phyloP scores from a whole-genome alignment of 2,113 vertebrate genomes.

The Scalopus aquaticus region DNA sequence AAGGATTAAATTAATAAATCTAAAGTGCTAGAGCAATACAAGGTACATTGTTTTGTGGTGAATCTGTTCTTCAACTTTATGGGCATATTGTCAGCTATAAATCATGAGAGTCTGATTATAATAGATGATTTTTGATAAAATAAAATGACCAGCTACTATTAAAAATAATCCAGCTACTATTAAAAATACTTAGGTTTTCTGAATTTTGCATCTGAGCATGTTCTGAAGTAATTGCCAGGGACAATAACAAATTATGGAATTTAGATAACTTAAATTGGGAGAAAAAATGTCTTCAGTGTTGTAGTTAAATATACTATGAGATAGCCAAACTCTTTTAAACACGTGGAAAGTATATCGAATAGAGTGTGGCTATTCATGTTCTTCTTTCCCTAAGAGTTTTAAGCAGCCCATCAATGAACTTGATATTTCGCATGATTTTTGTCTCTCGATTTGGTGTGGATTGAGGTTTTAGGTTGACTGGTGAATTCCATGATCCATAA shows the following conservation, averaged over 20 bases:
- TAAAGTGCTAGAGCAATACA: background rate
- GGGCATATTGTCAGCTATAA: background rate
- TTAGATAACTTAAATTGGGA: background rate
- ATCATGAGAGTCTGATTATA: background rate
- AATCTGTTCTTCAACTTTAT: slow-evolving; percentile 15
- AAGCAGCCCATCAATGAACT: background rate
- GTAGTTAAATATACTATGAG: background rate
- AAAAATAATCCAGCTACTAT: slow-evolving; percentile 41
- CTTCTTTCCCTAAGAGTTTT: background rate
- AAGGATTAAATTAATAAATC: background rate
- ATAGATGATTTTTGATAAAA: background rate
- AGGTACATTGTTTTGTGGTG: background rate
- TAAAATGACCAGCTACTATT: background rate
- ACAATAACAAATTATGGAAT: background rate
- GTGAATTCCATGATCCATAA: background rate
- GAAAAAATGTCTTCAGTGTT: background rate
- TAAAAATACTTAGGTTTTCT: background rate
- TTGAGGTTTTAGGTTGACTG: background rate
- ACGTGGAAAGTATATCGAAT: background rate
- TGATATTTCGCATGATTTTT: background rate
- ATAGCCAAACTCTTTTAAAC: background rate
- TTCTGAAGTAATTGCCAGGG: background rate
- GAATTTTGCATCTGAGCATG: background rate
- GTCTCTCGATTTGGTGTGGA: background rate
- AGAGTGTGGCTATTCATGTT: background rate